A percentile compares a stretch with the other conserved stretches of the same genome.
Conservation (phyloP, 1,140 invertebrate genomes). For the Orchesella cincta region DNA sequence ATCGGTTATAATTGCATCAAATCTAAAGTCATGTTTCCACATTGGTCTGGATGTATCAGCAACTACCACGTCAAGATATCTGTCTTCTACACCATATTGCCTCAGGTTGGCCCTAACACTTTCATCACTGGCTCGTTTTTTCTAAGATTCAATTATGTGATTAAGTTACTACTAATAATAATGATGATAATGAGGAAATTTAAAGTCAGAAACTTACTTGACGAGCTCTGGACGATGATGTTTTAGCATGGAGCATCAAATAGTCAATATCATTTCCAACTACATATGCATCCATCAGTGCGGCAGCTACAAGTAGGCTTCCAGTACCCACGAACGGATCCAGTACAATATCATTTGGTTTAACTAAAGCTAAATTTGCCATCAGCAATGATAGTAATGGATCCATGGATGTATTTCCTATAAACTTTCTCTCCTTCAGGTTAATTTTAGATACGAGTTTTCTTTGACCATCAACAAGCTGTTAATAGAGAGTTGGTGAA, state of each 20-base stretch:
- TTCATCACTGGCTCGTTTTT: conserved; percentile 77
- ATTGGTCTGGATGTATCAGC: conserved; percentile 83
- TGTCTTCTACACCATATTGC: conserved; percentile 76
- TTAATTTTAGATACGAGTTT: conserved; percentile 71
- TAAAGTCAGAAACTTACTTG: conserved; percentile 33
- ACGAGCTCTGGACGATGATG: conserved; percentile 67
- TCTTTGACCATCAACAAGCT: conserved; percentile 80
- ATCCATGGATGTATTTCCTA: conserved; percentile 97
- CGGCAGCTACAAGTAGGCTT: conserved; percentile 64
- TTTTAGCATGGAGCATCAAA: conserved; percentile 85
- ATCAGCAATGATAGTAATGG: conserved; percentile 86
- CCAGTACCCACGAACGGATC: conserved; percentile 95
- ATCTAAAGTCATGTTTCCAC: conserved; percentile 69
- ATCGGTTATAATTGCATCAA: conserved; percentile 91
- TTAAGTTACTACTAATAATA: neutral
- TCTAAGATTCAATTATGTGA: conserved; percentile 51
- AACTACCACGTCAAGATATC: conserved; percentile 84
- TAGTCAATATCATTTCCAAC: conserved; percentile 92
- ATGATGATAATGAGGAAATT: neutral
- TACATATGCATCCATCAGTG: conserved; percentile 86
- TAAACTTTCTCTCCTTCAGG: conserved; percentile 87
- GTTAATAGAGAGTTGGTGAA: too few species aligned
- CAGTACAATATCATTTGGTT: conserved; percentile 72
- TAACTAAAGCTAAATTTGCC: conserved; percentile 86
- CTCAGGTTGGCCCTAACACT: conserved; percentile 79